Conservation (phyloP, 1,140 invertebrate species). For the Dryas iulia region DNA sequence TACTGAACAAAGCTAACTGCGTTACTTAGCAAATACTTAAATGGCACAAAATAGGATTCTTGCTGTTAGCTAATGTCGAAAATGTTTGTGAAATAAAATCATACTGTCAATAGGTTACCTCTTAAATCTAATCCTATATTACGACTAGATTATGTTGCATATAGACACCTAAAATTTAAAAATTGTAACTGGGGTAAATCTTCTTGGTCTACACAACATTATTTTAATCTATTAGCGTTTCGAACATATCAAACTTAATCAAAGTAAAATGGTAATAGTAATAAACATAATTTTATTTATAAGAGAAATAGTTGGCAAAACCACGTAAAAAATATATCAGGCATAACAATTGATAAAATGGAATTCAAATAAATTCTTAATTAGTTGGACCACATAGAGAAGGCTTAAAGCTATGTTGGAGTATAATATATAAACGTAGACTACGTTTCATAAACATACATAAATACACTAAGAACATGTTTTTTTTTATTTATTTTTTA, state of each 20-base stretch:
- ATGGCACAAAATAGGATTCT: constrained; percentile 13
- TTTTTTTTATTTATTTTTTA: constrained; percentile 24
- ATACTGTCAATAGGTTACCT: constrained; percentile 1
- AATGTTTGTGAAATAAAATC: neutral
- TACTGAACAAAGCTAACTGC: constrained; percentile 12
- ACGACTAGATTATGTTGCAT: constrained; percentile 22
- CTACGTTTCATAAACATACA: constrained; percentile 13
- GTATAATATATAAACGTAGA: no score
- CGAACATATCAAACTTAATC: neutral
- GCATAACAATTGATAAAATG: neutral
- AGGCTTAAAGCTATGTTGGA: constrained; percentile 32
- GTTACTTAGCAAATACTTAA: constrained; percentile 18
- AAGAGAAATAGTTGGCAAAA: neutral
- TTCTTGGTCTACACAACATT: neutral
- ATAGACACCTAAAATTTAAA: constrained; percentile 31
- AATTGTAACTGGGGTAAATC: constrained; percentile 7
- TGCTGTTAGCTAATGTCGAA: neutral
- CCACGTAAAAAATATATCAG: constrained; percentile 1
- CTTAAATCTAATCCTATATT: constrained; percentile 16
- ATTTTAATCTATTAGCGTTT: neutral
- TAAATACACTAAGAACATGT: constrained; percentile 14
- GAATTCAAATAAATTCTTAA: constrained; percentile 38
- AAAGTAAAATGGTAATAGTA: neutral
- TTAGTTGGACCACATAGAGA: constrained; percentile 54
- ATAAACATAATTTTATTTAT: neutral